A percentile compares a stretch with the other conserved stretches of the same genome.
phyloP scores from a whole-genome alignment of 2,113 vertebrate genomes.

The Brienomyrus longianalis region DNA sequence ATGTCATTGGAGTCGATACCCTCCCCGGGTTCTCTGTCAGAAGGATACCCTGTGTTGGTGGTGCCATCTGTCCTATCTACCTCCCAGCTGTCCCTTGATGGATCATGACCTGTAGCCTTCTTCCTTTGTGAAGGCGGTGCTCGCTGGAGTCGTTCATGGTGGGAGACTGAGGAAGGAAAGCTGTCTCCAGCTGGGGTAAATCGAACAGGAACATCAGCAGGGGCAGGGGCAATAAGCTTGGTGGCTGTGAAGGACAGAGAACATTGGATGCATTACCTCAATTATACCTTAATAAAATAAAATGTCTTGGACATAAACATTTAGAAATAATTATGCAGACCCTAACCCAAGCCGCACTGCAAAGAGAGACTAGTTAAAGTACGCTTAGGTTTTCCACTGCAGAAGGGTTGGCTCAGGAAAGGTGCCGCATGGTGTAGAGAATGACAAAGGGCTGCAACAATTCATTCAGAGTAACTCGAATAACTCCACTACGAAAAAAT shows the following conservation, averaged over 20 bases:
- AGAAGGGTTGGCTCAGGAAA: no score
- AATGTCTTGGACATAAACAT: background rate
- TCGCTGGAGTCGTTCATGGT: constrained; percentile 23
- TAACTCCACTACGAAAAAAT: no score
- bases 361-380: background rate
- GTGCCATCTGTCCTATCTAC: constrained; percentile 22
- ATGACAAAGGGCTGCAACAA: no score
- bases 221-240: constrained; percentile 37
- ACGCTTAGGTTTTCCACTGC: no score
- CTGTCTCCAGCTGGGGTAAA: constrained; percentile 42
- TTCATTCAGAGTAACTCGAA: no score
- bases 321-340: background rate
- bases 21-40: constrained; percentile 62
- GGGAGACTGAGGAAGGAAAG: constrained; percentile 33
- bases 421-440: no score
- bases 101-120: constrained; percentile 28
- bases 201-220: constrained; percentile 31
- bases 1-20: constrained; percentile 64
- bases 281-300: background rate
- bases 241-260: constrained; percentile 33
- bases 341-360: background rate
- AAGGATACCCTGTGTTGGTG: constrained; percentile 37
- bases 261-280: background rate
- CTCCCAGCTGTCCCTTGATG: constrained; percentile 19
- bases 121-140: constrained; percentile 31